Evolutionary conservation across 2,797 vertebrate species (phyloP).

Genomic region (Erpetoichthys calabaricus): DNA sequence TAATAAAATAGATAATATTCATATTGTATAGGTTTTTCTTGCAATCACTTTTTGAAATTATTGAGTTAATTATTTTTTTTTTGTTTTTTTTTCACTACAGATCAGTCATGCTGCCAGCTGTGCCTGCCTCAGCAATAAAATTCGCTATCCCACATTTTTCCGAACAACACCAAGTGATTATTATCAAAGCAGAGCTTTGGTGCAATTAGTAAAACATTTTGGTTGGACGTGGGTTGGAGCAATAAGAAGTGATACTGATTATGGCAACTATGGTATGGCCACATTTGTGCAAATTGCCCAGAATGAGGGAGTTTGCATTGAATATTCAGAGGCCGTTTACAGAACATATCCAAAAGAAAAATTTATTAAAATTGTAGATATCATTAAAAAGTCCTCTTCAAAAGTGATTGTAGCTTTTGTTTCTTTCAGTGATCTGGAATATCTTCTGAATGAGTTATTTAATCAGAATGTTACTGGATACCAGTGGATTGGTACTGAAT

Average conservation of each 20-base stretch:
- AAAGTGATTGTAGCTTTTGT: constrained; percentile 37
- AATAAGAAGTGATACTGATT: not conserved
- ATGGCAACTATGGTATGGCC: constrained; percentile 12
- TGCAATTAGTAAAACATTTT: not conserved
- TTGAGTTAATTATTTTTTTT: too few relatives aligned
- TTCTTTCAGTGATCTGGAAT: constrained; percentile 23
- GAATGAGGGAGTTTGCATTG: constrained; percentile 37
- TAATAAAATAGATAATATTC: too few relatives aligned
- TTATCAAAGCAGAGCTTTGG: constrained; percentile 1
- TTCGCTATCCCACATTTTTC: not conserved
- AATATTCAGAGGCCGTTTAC: constrained; percentile 38
- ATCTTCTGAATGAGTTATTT: too few relatives aligned
- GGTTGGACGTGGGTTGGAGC: constrained; percentile 1
- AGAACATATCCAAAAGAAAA: constrained; percentile 34
- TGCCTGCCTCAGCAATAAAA: constrained; percentile 2
- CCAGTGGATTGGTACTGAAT: too few relatives aligned
- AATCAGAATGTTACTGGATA: too few relatives aligned
- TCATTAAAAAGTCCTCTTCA: constrained; percentile 32
- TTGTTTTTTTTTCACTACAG: not conserved
- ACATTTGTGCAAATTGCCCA: constrained; percentile 28
- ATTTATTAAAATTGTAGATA: constrained; percentile 27
- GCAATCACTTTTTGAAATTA: too few relatives aligned
- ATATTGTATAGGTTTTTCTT: too few relatives aligned
- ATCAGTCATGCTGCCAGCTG: not conserved
- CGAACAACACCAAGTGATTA: not conserved